phyloP scores from a whole-genome alignment of 2,797 vertebrate genomes.

The Tangara arthus region DNA sequence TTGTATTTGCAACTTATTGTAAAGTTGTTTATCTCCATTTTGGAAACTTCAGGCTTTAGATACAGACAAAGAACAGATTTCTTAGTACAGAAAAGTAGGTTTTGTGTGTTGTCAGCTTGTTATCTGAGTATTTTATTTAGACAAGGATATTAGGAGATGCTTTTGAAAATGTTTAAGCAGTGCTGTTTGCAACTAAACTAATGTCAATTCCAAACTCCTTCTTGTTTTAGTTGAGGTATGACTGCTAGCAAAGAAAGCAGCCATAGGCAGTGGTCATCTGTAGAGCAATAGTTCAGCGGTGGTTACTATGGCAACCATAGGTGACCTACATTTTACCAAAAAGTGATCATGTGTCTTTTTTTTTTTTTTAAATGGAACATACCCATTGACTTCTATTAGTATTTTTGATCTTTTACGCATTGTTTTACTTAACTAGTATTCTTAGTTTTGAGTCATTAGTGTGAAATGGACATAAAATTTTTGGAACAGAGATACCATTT shows the following conservation, averaged over 20 bases:
- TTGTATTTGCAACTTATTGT: not conserved
- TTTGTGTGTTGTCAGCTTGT: not conserved
- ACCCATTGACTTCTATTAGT: not conserved
- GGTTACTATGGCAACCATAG: slow-evolving; percentile 31
- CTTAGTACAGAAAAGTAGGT: not conserved
- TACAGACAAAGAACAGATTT: not conserved
- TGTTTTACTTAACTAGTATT: not conserved
- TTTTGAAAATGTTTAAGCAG: not conserved
- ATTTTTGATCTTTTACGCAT: not conserved
- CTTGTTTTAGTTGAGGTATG: not conserved
- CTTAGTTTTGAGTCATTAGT: not conserved
- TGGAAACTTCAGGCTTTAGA: not conserved
- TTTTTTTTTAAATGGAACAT: not conserved
- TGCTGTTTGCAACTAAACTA: not conserved
- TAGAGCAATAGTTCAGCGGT: slow-evolving; percentile 24
- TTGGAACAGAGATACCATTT: not conserved
- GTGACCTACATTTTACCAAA: slow-evolving; percentile 43
- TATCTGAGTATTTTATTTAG: not conserved
- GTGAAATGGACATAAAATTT: not conserved
- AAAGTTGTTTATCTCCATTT: not conserved
- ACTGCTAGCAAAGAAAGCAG: not conserved
- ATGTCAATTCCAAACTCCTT: not conserved
- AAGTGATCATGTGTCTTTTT: not conserved
- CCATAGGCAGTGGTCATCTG: slow-evolving; percentile 24
- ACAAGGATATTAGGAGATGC: not conserved